Conservation (phyloP, 2,888 invertebrate genomes). For the Malthinus flaveolus region DNA sequence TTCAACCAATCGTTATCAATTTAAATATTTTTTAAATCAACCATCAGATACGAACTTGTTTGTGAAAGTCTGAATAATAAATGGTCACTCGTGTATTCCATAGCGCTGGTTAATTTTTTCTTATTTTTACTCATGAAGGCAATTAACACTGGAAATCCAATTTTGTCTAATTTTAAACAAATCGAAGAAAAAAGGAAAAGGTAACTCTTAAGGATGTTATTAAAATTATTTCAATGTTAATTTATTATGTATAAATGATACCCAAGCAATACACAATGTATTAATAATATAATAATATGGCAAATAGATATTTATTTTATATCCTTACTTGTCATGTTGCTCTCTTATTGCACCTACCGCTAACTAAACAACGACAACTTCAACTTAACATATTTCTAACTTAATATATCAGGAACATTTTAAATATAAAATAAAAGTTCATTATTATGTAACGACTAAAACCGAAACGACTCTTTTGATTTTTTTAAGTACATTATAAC, state of each 20-base stretch:
- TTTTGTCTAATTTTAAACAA: too few species aligned
- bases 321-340: slow-evolving; percentile 49
- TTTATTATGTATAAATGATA: slow-evolving; percentile 57
- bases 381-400: slow-evolving; percentile 47
- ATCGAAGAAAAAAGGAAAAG: neutral
- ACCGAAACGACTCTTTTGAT: slow-evolving; percentile 28
- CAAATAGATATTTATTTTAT: slow-evolving; percentile 53
- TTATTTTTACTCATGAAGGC: too few species aligned
- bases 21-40: too few species aligned
- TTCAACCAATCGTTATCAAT: too few species aligned
- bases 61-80: too few species aligned
- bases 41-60: too few species aligned
- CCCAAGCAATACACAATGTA: slow-evolving; percentile 56
- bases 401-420: slow-evolving; percentile 52
- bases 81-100: too few species aligned
- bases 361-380: slow-evolving; percentile 47
- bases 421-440: slow-evolving; percentile 45
- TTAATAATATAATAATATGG: slow-evolving; percentile 55
- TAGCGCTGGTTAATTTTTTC: too few species aligned
- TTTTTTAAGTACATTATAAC: slow-evolving; percentile 39
- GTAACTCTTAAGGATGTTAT: slow-evolving; percentile 6
- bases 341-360: slow-evolving; percentile 56
- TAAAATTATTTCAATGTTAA: slow-evolving; percentile 46
- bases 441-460: slow-evolving; percentile 27
- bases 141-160: too few species aligned